These are phyloP conservation scores for Catharus bicknelli DNA, from an alignment of 2,113 vertebrate genomes.

Conservation along the genomic window DNA sequence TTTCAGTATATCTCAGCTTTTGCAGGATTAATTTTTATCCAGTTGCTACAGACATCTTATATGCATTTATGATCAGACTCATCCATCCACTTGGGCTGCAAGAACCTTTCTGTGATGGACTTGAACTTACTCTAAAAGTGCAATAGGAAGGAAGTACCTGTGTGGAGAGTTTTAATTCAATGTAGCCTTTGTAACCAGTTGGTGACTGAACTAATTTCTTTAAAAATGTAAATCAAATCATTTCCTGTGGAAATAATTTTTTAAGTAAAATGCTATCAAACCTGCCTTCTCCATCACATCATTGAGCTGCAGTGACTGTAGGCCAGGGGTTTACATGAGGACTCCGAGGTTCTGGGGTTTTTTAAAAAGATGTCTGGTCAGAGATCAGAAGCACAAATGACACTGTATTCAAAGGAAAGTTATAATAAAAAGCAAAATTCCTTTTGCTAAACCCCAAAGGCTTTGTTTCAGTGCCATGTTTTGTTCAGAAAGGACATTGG, in stretches of 20 bases:
- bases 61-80: conserved; percentile 71
- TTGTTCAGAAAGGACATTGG: background rate
- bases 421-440: conserved; percentile 69
- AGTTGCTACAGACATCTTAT: conserved; percentile 57
- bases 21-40: conserved; percentile 60
- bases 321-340: conserved; percentile 49
- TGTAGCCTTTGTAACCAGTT: conserved; percentile 73
- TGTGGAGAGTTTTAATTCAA: conserved; percentile 75
- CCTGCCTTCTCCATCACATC: conserved; percentile 59
- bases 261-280: conserved; percentile 70
- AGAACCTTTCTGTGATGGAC: conserved; percentile 54
- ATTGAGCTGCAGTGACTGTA: conserved; percentile 62
- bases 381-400: conserved; percentile 62
- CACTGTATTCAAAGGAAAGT: conserved; percentile 63
- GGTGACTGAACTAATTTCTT: conserved; percentile 78
- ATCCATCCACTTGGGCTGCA: conserved; percentile 61
- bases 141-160: conserved; percentile 77
- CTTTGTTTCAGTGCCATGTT: conserved; percentile 55
- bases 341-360: background rate
- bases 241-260: conserved; percentile 98
- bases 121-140: conserved; percentile 73
- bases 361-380: conserved; percentile 36
- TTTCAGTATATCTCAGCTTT: conserved; percentile 54
- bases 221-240: conserved; percentile 74
- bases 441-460: conserved; percentile 28